Evolutionary conservation across 2,113 vertebrate genomes (phyloP).

Genomic region (Macaca fascicularis): DNA sequence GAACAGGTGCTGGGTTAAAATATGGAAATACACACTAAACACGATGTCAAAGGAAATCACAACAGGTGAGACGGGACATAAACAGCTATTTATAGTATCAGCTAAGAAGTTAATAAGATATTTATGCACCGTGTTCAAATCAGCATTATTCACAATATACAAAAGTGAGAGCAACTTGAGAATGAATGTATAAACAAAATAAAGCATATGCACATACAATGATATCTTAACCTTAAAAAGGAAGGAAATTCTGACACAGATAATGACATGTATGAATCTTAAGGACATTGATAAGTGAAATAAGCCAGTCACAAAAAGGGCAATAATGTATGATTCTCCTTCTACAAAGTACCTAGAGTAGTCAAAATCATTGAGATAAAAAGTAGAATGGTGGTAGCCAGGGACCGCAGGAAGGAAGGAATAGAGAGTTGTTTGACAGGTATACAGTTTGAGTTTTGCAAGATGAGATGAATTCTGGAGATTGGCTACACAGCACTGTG

Average conservation of each 20-base stretch:
- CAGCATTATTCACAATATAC: neutral
- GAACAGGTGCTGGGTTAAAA: neutral
- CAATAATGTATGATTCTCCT: neutral
- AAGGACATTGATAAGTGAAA: neutral
- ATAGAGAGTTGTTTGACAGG: neutral
- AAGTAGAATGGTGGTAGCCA: neutral
- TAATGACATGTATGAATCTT: neutral
- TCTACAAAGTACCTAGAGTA: neutral
- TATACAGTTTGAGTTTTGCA: neutral
- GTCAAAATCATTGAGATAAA: neutral
- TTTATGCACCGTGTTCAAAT: neutral
- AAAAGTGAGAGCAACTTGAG: neutral
- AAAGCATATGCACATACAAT: neutral
- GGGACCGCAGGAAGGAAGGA: neutral
- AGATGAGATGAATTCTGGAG: neutral
- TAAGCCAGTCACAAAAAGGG: neutral
- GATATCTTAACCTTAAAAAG: neutral
- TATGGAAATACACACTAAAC: neutral
- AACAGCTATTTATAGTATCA: neutral
- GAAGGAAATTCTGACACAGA: neutral
- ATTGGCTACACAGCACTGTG: neutral
- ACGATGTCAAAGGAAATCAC: neutral
- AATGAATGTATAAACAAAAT: neutral
- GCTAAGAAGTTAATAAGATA: neutral
- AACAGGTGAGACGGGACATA: neutral